These are phyloP conservation scores for Acronicta leporina DNA, from an alignment of 2,888 invertebrate genomes.

Conservation along the genomic window DNA sequence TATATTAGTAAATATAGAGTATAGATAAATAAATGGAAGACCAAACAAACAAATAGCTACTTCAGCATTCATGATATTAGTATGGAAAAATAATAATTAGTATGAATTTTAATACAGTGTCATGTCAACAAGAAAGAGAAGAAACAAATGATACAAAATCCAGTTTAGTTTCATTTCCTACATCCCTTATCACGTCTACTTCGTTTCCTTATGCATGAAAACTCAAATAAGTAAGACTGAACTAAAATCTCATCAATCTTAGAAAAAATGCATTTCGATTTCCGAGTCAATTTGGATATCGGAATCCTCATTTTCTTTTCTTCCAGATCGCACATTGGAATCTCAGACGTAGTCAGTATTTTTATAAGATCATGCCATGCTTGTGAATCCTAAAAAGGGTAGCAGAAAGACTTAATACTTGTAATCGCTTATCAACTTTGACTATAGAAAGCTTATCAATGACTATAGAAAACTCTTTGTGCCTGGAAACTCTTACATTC, in stretches of 20 bases:
- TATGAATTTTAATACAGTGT: too few species aligned
- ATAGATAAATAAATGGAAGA: too few species aligned
- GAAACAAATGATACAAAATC: neutral
- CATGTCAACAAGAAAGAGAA: too few species aligned
- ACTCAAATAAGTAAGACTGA: conserved; percentile 30
- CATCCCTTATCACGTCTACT: neutral
- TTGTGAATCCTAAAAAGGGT: conserved; percentile 1
- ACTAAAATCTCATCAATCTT: conserved; percentile 47
- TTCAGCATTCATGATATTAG: too few species aligned
- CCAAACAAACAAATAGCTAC: too few species aligned
- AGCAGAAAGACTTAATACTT: too few species aligned
- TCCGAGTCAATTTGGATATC: conserved; percentile 35
- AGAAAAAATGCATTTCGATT: conserved; percentile 49
- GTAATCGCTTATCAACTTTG: too few species aligned
- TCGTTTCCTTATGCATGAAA: conserved; percentile 25
- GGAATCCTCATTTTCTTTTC: conserved; percentile 9
- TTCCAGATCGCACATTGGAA: conserved; percentile 14
- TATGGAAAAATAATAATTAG: too few species aligned
- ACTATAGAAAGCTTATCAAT: too few species aligned
- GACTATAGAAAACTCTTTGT: too few species aligned
- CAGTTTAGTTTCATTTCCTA: neutral
- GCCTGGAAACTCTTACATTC: too few species aligned
- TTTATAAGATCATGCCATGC: conserved; percentile 1
- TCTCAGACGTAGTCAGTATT: conserved; percentile 4
- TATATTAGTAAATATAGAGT: too few species aligned